Base-by-base conservation (phyloP, 2,797 vertebrate species). In the Acanthurus leucopareius region DNA sequence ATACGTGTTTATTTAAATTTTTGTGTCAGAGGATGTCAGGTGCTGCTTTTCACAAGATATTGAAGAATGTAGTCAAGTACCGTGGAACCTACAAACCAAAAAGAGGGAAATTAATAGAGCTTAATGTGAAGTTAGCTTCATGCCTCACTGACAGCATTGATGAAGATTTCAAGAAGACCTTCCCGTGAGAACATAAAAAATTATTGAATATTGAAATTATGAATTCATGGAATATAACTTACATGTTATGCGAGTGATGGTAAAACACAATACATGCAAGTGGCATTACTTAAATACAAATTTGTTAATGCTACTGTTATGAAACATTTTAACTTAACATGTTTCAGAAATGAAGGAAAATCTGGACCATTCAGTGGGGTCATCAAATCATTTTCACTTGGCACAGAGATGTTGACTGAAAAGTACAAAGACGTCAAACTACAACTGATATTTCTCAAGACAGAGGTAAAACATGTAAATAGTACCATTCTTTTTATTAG, bases 151-250 rank as follows among this genome's bases (percentile, higher is more conserved):
- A 73, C 3, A 77, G 69, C 73, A 86, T 92, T 61, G 79, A 90
- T 75, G 77, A 86, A 2, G 40, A 82, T 35, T 91, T 92, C 73
- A 87, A n/a, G 45, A 78, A 54, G 47, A 85, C 75, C 9, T 92
- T 92, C 78, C 89, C 83, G 89, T 90, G 75, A 82, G 84, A 75
- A 71, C 6, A 22, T 4, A 10, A 8, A 28, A 58, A 8, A 7
- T 51, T 7, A 1, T 10, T 0, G 16, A 22, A 22, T 53, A 17
- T 25, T 2, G n/a, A 57, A n/a, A n/a, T n/a, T n/a, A n/a, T n/a
- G 1, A 53, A 25, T 65, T 5, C 32, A 38, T 2, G 20, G 13
- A 62, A 22, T 16, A 4, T 65, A 4, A 5, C 15, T 16, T 40
- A n/a, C 14, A 35, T 17, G 19, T 35, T 44, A 16, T 22, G 14